Evolutionary conservation across 2,113 vertebrate species (phyloP), one percentile per base, ranked within the genome.

Genomic region (Sebastes schlegelii): DNA sequence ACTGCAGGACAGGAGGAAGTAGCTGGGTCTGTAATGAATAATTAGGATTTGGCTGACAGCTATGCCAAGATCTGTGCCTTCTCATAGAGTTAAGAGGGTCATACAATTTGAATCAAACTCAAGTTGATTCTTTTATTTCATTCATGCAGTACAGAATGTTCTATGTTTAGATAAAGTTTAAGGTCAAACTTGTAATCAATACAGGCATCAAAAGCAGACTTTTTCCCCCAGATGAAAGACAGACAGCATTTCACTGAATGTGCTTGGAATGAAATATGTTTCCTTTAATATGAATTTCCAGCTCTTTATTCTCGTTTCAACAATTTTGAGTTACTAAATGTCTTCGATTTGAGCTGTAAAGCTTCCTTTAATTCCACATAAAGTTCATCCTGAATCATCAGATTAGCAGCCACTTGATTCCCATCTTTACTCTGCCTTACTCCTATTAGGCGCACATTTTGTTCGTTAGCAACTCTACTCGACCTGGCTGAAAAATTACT

Each of bases 341-440:
- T 46, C 54, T 58, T 73, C 13, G 6, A 69, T 69, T 68, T 67
- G 9, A 67, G 67, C 48, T 51, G n/a, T 69, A 70, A 70, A 86
- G 64, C 63, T 45, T 11, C 49, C 64, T 48, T 49, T 26, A 13
- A 23, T 26, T 70, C 19, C 55, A 12, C 43, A 23, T 42, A 46
- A 55, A 17, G 19, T 60, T 26, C 54, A 1, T 11, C 8, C 23
- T 17, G 40, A 78, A 23, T 46, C 46, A 74, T 46, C 77, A 42
- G 73, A 84, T 69, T 45, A 52, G 57, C 48, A 19, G 66, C 40
- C 23, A 40, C 57, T 11, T 49, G 21, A 70, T 68, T 45, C 43
- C 11, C 49, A 73, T 80, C 16, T 87, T 74, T 80, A 64, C 55
- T 78, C 69, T 43, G 65, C 45, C 40, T 58, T 52, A 2, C 66